Percentiles rank a stretch among this genome's conserved stretches.
phyloP scores from a whole-genome alignment of 2,113 vertebrate species.

The Spheniscus mendiculus region DNA sequence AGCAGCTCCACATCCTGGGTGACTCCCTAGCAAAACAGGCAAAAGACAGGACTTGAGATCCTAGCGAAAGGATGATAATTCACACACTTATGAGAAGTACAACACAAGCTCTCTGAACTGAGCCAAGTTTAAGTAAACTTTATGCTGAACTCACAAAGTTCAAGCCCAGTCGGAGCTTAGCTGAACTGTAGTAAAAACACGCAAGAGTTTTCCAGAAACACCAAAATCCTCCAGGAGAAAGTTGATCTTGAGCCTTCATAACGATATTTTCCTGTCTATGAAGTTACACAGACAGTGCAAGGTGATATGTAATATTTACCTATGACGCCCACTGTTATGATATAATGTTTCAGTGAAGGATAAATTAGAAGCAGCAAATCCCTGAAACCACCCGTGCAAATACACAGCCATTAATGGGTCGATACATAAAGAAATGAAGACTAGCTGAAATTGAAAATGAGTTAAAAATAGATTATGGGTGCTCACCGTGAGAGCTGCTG shows the following conservation, averaged over 20 bases:
- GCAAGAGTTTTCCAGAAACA: not conserved
- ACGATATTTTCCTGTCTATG: not conserved
- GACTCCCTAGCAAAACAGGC: not conserved
- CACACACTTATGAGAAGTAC: not conserved
- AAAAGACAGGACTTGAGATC: not conserved
- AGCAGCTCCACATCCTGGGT: not conserved
- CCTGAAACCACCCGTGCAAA: not conserved
- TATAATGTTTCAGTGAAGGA: not conserved
- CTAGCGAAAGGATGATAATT: not conserved
- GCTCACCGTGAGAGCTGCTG: not conserved
- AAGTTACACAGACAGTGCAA: not conserved
- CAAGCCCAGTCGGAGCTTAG: not conserved
- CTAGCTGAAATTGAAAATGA: not conserved
- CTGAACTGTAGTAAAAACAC: not conserved
- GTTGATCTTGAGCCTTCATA: not conserved
- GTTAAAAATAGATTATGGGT: not conserved
- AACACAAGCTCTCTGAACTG: not conserved
- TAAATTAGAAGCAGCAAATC: not conserved
- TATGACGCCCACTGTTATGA: not conserved
- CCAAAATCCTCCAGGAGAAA: not conserved
- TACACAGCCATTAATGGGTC: not conserved
- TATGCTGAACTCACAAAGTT: not conserved
- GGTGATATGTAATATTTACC: not conserved
- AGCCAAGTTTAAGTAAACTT: not conserved
- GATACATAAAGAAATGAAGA: not conserved